Evolutionary conservation across 1,140 invertebrate species (phyloP), one percentile per base, ranked within the genome.

Genomic region (Conus betulinus): DNA sequence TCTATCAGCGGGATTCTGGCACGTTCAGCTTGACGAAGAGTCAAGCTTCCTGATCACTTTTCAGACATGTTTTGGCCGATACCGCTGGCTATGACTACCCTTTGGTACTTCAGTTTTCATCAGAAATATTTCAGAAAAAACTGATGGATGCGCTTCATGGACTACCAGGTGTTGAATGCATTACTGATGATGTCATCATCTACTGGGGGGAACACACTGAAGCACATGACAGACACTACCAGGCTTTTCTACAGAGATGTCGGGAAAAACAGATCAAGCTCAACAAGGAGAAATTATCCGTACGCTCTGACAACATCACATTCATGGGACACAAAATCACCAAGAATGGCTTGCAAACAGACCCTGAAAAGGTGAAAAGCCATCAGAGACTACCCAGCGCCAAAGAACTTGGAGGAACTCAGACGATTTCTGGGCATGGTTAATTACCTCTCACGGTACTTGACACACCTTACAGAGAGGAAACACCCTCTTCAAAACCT

Each of bases 131-230:
- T 89, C 92, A 95, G 82, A 88, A 89, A 84, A 27, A 79, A 55
- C 93, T 93, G 88, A 84, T 88, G 17, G 88, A 93, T 88, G 91
- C 91, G 52, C 91, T 94, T 79, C 89, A 92, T 86, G 92, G 91
- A 53, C 87, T 95, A 39, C 39, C 39, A 39, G 39, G 39, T 39
- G 39, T 39, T 39, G 39, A 39, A 39, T 39, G 39, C 39, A n/a
- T 94, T 86, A 87, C 93, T 79, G 94, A 95, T 91, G 94, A 95
- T 88, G 92, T 94, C 23, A 57, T 95, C 11, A 85, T 95, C 8
- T 92, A 86, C 79, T n/a, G n/a, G n/a, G 94, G 91, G 11, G 67
- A 74, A 57, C 90, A 84, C 60, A 84, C 90, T 86, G 78, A 86
- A 84, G 87, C 90, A 71, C 90, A 90, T 76, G 90, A 91, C 27